These are phyloP conservation scores for Agriotes lineatus DNA, from an alignment of 2,888 invertebrate species.

Conservation along the genomic window DNA sequence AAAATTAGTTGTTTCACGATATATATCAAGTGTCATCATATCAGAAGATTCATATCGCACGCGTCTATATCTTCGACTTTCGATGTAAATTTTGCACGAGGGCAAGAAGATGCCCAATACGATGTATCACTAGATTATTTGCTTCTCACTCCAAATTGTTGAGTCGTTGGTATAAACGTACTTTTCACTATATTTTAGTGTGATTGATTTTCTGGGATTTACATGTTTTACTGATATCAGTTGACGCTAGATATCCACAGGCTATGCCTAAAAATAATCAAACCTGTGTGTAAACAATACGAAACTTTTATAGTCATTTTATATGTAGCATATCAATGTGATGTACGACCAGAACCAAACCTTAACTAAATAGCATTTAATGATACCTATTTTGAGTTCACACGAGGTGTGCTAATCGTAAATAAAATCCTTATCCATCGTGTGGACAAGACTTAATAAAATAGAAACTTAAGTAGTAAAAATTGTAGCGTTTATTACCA, in stretches of 20 bases:
- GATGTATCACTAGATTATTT: neutral
- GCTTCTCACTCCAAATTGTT: neutral
- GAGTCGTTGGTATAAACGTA: conserved; percentile 1
- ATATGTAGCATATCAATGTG: conserved; percentile 43
- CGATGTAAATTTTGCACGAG: neutral
- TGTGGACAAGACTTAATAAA: conserved; percentile 35
- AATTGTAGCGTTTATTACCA: conserved; percentile 24
- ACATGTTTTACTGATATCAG: neutral
- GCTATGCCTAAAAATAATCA: conserved; percentile 25
- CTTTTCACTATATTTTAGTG: neutral
- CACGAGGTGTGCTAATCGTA: conserved; percentile 14
- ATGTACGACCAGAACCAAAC: conserved; percentile 41
- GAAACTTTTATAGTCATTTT: conserved; percentile 43
- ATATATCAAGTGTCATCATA: neutral
- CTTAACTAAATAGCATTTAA: conserved; percentile 31
- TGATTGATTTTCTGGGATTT: neutral
- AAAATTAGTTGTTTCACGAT: neutral
- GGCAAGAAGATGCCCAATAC: neutral
- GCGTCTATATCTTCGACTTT: conserved; percentile 5
- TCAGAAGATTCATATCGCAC: conserved; percentile 4
- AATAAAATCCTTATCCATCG: conserved; percentile 5
- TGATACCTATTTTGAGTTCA: conserved; percentile 13
- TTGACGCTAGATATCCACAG: neutral
- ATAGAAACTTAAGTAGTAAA: conserved; percentile 25
- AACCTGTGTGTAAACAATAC: conserved; percentile 36